Conservation (phyloP, 2,888 invertebrate genomes). For the Lingula anatina region DNA sequence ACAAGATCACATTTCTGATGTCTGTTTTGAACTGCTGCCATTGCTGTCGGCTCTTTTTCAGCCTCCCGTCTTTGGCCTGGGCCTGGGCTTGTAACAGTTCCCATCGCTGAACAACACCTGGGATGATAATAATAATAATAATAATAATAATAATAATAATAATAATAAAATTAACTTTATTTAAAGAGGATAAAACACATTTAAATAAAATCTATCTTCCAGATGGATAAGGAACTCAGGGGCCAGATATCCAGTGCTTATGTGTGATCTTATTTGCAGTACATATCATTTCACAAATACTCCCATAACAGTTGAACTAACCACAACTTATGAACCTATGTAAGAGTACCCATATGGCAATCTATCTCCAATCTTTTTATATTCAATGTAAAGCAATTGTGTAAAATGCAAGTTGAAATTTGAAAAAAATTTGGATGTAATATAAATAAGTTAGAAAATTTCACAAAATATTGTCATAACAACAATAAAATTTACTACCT, state of each 20-base stretch:
- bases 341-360: background rate
- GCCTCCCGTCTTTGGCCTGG: slow-evolving; percentile 50
- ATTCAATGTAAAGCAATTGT: too few relatives aligned
- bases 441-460: too few relatives aligned
- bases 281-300: background rate
- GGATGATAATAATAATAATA: background rate
- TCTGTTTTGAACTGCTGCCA: slow-evolving; percentile 44
- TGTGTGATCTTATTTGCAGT: background rate
- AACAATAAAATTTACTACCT: too few relatives aligned
- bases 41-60: slow-evolving; percentile 63
- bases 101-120: slow-evolving; percentile 41
- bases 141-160: too few relatives aligned
- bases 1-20: slow-evolving; percentile 35
- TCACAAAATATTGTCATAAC: too few relatives aligned
- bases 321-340: background rate
- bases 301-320: background rate
- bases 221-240: too few relatives aligned
- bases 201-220: too few relatives aligned
- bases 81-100: slow-evolving; percentile 35
- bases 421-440: too few relatives aligned
- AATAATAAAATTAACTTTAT: too few relatives aligned
- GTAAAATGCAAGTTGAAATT: too few relatives aligned
- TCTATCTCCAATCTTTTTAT: too few relatives aligned
- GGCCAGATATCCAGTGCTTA: background rate
- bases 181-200: too few relatives aligned